A percentile compares a stretch with the other conserved stretches of the same genome.
These are phyloP conservation scores for Rosalia funebris DNA, from an alignment of 2,888 invertebrate species.

Conservation along the genomic window DNA sequence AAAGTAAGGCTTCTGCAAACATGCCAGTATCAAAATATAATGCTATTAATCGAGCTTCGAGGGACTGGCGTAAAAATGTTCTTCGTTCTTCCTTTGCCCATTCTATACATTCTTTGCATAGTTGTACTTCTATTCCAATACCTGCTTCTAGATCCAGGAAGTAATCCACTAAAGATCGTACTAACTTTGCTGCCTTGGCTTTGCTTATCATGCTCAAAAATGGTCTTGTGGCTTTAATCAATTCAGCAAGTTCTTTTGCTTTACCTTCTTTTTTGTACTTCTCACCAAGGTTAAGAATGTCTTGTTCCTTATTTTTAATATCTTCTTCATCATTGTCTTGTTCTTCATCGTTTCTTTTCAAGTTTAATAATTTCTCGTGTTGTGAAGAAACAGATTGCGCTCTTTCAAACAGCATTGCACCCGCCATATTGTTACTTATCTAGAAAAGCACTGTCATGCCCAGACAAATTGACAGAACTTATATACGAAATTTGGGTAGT, in stretches of 20 bases:
- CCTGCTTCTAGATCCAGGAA: slow-evolving; percentile 97
- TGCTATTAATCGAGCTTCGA: slow-evolving; percentile 94
- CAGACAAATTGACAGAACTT: slow-evolving; percentile 35
- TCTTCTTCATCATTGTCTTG: slow-evolving; percentile 90
- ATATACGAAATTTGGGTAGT: no score
- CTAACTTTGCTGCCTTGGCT: slow-evolving; percentile 98
- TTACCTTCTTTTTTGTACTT: slow-evolving; percentile 93
- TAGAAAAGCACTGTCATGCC: slow-evolving; percentile 65
- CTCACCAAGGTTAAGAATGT: slow-evolving; percentile 91
- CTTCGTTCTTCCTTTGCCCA: slow-evolving; percentile 99
- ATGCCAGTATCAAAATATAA: slow-evolving; percentile 93
- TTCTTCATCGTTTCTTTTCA: slow-evolving; percentile 79
- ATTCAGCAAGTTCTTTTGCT: slow-evolving; percentile 89
- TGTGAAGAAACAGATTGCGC: slow-evolving; percentile 81
- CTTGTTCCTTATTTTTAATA: slow-evolving; percentile 91
- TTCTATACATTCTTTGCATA: slow-evolving; percentile 98
- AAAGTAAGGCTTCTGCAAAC: slow-evolving; percentile 85
- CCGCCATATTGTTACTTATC: slow-evolving; percentile 76
- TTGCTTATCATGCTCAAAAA: slow-evolving; percentile 96
- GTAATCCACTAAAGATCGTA: slow-evolving; percentile 95
- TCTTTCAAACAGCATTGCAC: slow-evolving; percentile 90
- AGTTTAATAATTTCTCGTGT: slow-evolving; percentile 81
- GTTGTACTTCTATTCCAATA: slow-evolving; percentile 92
- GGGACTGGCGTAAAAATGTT: slow-evolving; percentile 94
- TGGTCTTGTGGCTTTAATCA: slow-evolving; percentile 95